Evolutionary conservation across 2,888 invertebrate genomes (phyloP), one percentile per base, ranked within the genome.

Genomic region (Chaitophorus viminalis): DNA sequence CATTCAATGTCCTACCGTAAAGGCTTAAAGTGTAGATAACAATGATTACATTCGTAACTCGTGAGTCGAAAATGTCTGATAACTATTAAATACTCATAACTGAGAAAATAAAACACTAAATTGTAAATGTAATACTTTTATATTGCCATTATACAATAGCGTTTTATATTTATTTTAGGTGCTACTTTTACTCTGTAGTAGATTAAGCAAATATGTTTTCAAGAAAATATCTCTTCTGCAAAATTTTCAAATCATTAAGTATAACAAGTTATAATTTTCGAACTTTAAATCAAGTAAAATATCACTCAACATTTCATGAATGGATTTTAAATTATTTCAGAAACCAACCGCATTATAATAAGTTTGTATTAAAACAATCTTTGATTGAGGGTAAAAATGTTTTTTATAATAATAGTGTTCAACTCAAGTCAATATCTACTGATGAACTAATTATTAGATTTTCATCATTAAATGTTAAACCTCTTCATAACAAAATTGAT

Each of bases 281-380:
- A 72, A 65, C 11, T 21, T 54, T 72, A 29, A 79, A 25, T 72
- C 52, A 33, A 54, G 36, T 54, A 21, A 84, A 77, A 33, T 9
- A n/a, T 18, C 0, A 72, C 31, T 87, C 81, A 1, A 78, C 78
- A 18, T 87, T 87, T 75, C 78, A 87, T 46, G 60, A 65, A 46
- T 46, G 74, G 79, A 87, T 33, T 18, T 81, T 87, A 81, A 52
- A 74, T 46, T 81, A 72, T 74, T 81, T 87, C 60, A 87, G 39
- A 65, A 87, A 36, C 1, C 81, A 87, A 60, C 74, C 79, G 25
- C 39, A 21, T 9, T 74, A 81, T 25, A 87, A 81, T 17, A 75
- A 81, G 72, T 81, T 81, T 79, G 54, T 87, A 33, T 65, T 81
- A 74, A 74, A 87, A 46, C n/a, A 46, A 60, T 25, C 70, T 72